Evolutionary conservation across 2,888 invertebrate species (phyloP).

Genomic region (Allophyes oxyacanthae): DNA sequence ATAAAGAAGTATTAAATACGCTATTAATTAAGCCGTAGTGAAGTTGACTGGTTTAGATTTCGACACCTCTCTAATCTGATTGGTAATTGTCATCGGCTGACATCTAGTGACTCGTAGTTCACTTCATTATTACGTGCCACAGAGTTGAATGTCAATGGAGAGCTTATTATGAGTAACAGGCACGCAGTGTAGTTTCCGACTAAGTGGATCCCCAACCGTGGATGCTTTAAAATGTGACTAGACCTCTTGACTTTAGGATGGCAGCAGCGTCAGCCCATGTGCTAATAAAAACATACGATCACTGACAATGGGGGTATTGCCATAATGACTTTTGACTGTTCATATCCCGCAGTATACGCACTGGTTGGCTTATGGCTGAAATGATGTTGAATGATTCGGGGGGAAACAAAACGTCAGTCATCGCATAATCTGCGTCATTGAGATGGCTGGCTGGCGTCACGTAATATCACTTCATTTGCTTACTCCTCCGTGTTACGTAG

Average conservation of each 20-base stretch:
- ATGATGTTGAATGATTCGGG: not conserved
- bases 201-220: too few species aligned
- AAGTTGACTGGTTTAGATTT: slow-evolving; percentile 47
- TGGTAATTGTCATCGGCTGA: slow-evolving; percentile 65
- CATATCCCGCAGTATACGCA: too few species aligned
- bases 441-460: too few species aligned
- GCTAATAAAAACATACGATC: too few species aligned
- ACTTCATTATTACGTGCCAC: slow-evolving; percentile 65
- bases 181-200: not conserved
- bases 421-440: too few species aligned
- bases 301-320: too few species aligned
- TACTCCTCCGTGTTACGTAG: slow-evolving; percentile 13
- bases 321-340: too few species aligned
- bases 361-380: too few species aligned
- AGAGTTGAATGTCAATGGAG: slow-evolving; percentile 23
- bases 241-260: too few species aligned
- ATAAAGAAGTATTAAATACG: slow-evolving; percentile 40
- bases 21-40: slow-evolving; percentile 49
- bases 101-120: slow-evolving; percentile 55
- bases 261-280: too few species aligned
- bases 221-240: too few species aligned
- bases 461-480: slow-evolving; percentile 5
- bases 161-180: not conserved
- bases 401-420: not conserved
- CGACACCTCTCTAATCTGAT: slow-evolving; percentile 66